Conservation (phyloP, 2,113 vertebrate species). For the Notiomystis cincta region DNA sequence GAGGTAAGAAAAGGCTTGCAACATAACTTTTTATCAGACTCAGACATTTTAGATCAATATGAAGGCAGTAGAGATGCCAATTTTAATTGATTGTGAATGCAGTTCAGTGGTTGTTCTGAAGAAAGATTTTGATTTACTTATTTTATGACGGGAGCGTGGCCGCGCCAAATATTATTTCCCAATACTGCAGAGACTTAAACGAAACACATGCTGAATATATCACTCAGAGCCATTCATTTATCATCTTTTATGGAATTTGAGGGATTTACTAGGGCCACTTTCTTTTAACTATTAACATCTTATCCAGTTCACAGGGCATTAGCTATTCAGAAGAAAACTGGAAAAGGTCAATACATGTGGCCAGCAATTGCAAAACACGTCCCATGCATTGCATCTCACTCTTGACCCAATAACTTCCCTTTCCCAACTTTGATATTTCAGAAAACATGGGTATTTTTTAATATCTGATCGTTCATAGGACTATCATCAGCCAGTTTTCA, state of each 20-base stretch:
- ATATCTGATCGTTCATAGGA: background rate
- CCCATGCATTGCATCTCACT: background rate
- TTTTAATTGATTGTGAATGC: background rate
- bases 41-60: background rate
- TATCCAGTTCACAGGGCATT: background rate
- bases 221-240: background rate
- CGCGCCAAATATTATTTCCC: background rate
- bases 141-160: background rate
- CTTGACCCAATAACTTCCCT: background rate
- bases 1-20: background rate
- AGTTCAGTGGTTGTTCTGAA: background rate
- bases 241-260: background rate
- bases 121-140: background rate
- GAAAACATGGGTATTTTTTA: background rate
- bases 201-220: background rate
- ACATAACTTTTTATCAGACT: background rate
- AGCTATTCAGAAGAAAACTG: background rate
- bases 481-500: background rate
- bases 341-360: background rate
- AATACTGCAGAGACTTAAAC: background rate
- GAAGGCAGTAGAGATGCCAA: background rate
- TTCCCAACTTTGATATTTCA: background rate
- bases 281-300: background rate
- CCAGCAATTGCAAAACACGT: slow-evolving; percentile 23
- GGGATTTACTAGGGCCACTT: background rate